A percentile compares a stretch with the other conserved stretches of the same genome.
Conservation (phyloP, 2,113 vertebrate genomes). For the Ammodytes marinus region DNA sequence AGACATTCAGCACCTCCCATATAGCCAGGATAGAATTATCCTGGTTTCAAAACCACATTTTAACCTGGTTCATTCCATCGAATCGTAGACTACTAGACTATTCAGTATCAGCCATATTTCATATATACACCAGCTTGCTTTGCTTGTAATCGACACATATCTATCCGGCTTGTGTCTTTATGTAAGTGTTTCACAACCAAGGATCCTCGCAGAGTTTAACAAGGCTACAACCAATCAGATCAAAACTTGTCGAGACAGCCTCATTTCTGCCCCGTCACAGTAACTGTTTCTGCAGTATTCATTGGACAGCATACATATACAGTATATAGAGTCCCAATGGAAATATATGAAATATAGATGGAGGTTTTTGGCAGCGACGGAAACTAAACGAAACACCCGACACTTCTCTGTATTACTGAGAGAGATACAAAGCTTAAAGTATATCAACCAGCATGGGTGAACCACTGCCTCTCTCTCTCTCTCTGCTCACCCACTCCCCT, state of each 20-base stretch:
- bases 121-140: constrained; percentile 1
- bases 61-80: too few species aligned
- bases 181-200: constrained; percentile 28
- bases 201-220: constrained; percentile 15
- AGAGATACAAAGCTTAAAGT: constrained; percentile 16
- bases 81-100: too few species aligned
- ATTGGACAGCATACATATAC: constrained; percentile 41
- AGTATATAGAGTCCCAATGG: constrained; percentile 26
- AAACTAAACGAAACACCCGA: constrained; percentile 13
- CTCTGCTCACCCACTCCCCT: constrained; percentile 42
- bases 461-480: constrained; percentile 27
- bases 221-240: constrained; percentile 26
- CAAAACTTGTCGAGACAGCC: background rate
- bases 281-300: constrained; percentile 12
- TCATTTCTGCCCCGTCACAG: constrained; percentile 26
- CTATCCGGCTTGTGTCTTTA: constrained; percentile 3
- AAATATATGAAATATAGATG: constrained; percentile 32
- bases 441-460: constrained; percentile 42
- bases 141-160: constrained; percentile 4
- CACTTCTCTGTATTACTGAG: constrained; percentile 8
- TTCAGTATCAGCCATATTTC: background rate
- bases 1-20: too few species aligned
- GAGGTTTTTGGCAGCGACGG: constrained; percentile 18
- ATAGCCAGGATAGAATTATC: too few species aligned
- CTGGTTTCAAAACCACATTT: too few species aligned